Conservation (phyloP, 2,113 vertebrate genomes). For the Rousettus leschenaultii region DNA sequence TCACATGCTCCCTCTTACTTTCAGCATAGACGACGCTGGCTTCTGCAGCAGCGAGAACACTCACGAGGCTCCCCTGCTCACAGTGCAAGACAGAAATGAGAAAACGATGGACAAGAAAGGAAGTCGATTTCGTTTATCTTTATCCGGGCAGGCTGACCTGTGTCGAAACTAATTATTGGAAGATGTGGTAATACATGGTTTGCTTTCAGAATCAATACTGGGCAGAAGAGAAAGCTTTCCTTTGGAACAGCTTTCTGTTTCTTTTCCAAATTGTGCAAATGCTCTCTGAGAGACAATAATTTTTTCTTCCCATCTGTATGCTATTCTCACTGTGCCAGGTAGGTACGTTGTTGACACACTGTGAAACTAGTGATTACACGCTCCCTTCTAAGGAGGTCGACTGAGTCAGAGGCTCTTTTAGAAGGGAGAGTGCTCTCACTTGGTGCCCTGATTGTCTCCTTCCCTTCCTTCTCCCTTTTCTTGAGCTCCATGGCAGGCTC, state of each 20-base stretch:
- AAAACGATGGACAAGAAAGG: neutral
- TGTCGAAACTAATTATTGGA: constrained; percentile 29
- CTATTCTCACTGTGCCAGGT: neutral
- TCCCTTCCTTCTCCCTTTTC: neutral
- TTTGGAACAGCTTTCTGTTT: neutral
- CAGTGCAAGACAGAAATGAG: neutral
- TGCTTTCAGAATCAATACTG: constrained; percentile 42
- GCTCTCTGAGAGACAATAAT: neutral
- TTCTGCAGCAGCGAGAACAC: neutral
- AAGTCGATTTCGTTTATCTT: constrained; percentile 6
- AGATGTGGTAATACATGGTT: neutral
- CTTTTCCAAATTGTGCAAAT: neutral
- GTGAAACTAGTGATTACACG: neutral
- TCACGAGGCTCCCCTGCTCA: neutral
- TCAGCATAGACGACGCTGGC: neutral
- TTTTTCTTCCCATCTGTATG: neutral
- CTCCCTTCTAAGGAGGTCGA: neutral
- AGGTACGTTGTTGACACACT: neutral
- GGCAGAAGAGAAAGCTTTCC: neutral
- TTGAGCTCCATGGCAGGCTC: neutral
- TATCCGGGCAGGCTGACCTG: constrained; percentile 1
- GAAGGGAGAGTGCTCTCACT: neutral
- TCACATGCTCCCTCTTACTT: neutral
- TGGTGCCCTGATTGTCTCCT: neutral
- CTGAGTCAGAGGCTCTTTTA: neutral